phyloP scores from a whole-genome alignment of 1,140 invertebrate genomes.

The Brachionus koreanus region DNA sequence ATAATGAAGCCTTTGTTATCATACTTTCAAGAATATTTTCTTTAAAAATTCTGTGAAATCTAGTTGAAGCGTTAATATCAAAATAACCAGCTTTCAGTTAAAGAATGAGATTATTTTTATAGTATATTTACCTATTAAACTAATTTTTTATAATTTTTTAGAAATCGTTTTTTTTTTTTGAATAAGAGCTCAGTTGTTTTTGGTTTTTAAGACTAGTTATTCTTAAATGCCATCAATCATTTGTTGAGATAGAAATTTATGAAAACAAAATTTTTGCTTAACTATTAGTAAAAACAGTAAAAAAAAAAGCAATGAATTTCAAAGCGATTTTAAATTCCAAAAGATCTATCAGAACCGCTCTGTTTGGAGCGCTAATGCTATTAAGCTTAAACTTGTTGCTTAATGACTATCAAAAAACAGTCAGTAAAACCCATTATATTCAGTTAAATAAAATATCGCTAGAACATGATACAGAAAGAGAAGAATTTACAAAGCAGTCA shows the following conservation, averaged over 20 bases:
- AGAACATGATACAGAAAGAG: neutral
- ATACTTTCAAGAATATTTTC: neutral
- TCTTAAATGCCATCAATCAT: conserved; percentile 42
- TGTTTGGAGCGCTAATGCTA: neutral
- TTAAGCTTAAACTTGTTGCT: neutral
- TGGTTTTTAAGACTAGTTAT: neutral
- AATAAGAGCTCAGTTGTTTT: conserved; percentile 9
- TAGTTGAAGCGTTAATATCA: neutral
- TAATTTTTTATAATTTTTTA: neutral
- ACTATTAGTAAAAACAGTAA: neutral
- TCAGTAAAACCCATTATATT: neutral
- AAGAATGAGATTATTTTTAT: neutral
- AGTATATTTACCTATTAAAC: neutral
- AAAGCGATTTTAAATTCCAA: neutral
- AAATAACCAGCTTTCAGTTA: neutral
- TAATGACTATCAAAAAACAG: neutral
- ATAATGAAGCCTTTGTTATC: neutral
- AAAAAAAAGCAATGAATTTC: conserved; percentile 6
- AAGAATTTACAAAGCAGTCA: neutral
- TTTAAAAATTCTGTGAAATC: neutral
- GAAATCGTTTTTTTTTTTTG: conserved; percentile 1
- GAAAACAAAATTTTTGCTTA: neutral
- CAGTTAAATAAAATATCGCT: neutral
- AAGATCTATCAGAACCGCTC: neutral
- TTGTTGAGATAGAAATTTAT: conserved; percentile 12